These are phyloP conservation scores for Epizoanthus rinbou DNA, from an alignment of 92 coral and sea anemone species.

Conservation along the genomic window DNA sequence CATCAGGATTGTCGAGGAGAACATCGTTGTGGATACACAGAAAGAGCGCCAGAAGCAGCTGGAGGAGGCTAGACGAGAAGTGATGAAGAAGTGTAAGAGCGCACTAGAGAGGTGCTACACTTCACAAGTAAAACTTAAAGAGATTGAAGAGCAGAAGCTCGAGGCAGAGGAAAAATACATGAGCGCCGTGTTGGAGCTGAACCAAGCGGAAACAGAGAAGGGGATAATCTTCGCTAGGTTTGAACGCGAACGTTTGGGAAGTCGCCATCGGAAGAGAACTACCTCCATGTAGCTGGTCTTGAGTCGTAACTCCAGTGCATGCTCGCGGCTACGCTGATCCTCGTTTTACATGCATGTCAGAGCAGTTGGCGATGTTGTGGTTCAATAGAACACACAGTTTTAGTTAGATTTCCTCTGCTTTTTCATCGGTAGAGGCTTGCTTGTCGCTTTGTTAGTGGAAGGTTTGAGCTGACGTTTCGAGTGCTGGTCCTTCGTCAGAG, in stretches of 20 bases:
- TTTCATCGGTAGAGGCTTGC: no score
- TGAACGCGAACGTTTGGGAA: conserved; percentile 45
- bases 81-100: conserved; percentile 47
- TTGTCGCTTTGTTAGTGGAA: no score
- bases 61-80: conserved; percentile 57
- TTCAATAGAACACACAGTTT: no score
- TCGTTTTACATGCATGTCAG: background rate
- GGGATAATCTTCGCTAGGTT: conserved; percentile 45
- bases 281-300: conserved; percentile 51
- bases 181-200: conserved; percentile 58
- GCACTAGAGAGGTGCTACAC: conserved; percentile 58
- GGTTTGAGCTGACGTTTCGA: no score
- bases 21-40: conserved; percentile 55
- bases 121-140: conserved; percentile 64
- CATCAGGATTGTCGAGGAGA: conserved; percentile 59
- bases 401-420: no score
- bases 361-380: background rate
- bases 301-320: background rate
- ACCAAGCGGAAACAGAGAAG: conserved; percentile 60
- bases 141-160: conserved; percentile 61
- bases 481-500: no score
- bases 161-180: conserved; percentile 69
- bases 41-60: conserved; percentile 33
- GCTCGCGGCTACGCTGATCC: background rate
- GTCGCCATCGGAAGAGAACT: conserved; percentile 61